Base-by-base conservation (phyloP, 2,797 vertebrate species). In the Gobio occitaniae region DNA sequence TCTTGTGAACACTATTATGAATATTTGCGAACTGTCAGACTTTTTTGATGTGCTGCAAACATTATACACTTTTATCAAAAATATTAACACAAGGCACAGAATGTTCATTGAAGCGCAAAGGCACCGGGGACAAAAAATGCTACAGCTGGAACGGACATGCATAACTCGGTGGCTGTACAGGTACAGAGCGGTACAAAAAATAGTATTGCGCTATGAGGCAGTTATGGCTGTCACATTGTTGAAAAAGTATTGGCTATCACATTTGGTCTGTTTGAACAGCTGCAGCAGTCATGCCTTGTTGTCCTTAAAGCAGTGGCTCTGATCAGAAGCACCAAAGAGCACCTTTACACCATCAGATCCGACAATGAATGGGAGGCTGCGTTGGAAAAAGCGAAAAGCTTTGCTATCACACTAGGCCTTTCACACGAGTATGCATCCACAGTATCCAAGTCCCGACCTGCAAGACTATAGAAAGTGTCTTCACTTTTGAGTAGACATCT, bases 341-440 rank as follows among this genome's bases (percentile, higher is more conserved):
- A 74, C 25, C 15, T 74, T 32, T 4, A 52, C n/a, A 74, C 25
- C 2, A 74, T 32, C 47, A 29, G 48, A 74, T 74, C 25, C 1
- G 2, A 74, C 15, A 52, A n/a, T 50, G 71, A 74, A 29, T 74
- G 71, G 70, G 21, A 50, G 47, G n/a, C 47, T 29, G 13, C 29
- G 15, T 29, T 50, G 15, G 15, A 74, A 25, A 72, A 29, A 48
- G 44, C 6, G 0, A 29, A 72, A 72, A 29, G 13, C 2, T 48
- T 72, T 48, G n/a, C 70, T 16, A 44, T 47, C 69, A 71, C 38
- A 71, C 38, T 47, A 47, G 21, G 69, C n/a, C n/a, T 71, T 71
- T 71, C 69, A 19, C 21, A 21, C 15, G 38, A 71, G 41, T 71
- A 47, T 48, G 1, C 69, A 48, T 21, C 2, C 21, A n/a, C 69